Base-by-base conservation (phyloP, 2,888 invertebrate species). In the Apamea anceps region DNA sequence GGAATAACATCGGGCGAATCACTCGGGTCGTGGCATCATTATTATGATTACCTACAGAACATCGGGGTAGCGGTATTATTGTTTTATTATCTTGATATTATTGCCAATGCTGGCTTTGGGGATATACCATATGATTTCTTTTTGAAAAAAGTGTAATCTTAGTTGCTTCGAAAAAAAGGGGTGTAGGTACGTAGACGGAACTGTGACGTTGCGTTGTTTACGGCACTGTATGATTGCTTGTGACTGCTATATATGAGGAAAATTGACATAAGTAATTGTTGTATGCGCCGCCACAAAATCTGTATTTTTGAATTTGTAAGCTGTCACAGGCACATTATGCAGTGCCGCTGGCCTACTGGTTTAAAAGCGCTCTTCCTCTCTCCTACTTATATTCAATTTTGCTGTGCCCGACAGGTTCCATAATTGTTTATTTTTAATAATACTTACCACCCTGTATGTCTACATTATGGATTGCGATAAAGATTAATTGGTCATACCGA, bases 1-100 rank as follows among this genome's bases (percentile, higher is more conserved):
- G 92, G 73, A 90, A 79, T 68, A 82, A 86, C 78, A 79, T 84
- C 83, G 84, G 81, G 77, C 3, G 73, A 85, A 87, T 79, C 85
- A 77, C 79, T 81, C 70, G 76, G 84, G 86, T 79, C 84, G 72
- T 78, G 70, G 79, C 45, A 57, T 79, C 81, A 85, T 86, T 91
- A 91, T 91, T 90, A 90, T 89, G 88, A 90, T 91, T 90, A 90
- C 89, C 79, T 79, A 85, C 85, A 80, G 88, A 87, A 88, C 86
- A 88, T 89, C 77, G 75, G 78, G 87, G 80, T 77, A 80, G 80
- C 74, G 75, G 67, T 72, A 75, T 86, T 91, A 88, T 90, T 89
- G 87, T 87, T 87, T 88, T 90, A 89, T 88, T 86, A 77, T 77
- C 79, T 82, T 86, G 85, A 87, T 88, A 87, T 88, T 89, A 91